A percentile compares a stretch with the other conserved stretches of the same genome.
These are phyloP conservation scores for Rhineura floridana DNA, from an alignment of 2,113 vertebrate genomes.

Conservation along the genomic window DNA sequence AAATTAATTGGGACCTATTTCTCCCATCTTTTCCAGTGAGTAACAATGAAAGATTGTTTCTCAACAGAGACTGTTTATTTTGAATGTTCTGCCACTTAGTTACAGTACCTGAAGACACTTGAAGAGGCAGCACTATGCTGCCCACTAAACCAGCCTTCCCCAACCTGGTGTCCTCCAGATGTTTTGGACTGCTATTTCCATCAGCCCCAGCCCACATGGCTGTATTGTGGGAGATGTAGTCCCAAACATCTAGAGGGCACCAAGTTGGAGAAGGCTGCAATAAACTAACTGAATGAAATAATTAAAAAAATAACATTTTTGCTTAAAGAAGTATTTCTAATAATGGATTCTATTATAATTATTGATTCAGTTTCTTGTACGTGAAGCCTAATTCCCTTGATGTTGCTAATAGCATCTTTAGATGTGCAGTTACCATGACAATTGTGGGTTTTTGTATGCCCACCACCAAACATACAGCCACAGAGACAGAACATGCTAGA, in stretches of 20 bases:
- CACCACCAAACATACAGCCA: too few species aligned
- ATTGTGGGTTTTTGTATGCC: too few species aligned
- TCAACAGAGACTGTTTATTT: not conserved
- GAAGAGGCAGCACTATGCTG: not conserved
- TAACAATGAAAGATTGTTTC: not conserved
- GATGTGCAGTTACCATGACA: not conserved
- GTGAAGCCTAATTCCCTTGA: not conserved
- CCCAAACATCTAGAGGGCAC: too few species aligned
- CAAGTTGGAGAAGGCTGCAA: too few species aligned
- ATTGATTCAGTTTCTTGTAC: not conserved
- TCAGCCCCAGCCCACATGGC: too few species aligned
- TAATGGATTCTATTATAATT: not conserved
- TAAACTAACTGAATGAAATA: not conserved
- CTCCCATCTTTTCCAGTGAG: not conserved
- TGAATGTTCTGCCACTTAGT: not conserved
- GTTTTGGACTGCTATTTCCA: too few species aligned
- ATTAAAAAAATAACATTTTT: fast-evolving
- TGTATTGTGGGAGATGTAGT: too few species aligned
- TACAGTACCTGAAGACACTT: not conserved
- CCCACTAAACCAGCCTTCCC: not conserved
- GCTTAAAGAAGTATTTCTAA: slow-evolving; percentile 12
- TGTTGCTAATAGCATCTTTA: not conserved
- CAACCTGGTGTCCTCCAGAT: too few species aligned
- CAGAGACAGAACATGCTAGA: too few species aligned
- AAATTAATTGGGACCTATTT: not conserved